These are phyloP conservation scores for Ibidorhyncha struthersii DNA, from an alignment of 2,113 vertebrate species.

Conservation along the genomic window DNA sequence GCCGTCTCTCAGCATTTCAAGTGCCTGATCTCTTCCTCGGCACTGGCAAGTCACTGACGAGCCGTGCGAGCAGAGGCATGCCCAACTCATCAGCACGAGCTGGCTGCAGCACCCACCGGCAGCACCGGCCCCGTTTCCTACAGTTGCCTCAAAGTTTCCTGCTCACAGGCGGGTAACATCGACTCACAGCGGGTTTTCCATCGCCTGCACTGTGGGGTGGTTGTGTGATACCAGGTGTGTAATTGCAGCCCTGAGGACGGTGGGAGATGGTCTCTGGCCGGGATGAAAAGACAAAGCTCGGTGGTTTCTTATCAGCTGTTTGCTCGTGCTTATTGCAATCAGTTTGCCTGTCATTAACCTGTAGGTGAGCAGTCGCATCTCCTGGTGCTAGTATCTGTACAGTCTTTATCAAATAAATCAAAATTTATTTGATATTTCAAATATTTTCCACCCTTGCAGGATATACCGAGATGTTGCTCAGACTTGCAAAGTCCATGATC, in stretches of 20 bases:
- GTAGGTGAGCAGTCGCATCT: neutral
- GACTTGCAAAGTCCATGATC: neutral
- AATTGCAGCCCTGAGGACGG: neutral
- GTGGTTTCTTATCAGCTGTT: neutral
- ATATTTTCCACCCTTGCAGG: neutral
- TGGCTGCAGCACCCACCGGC: neutral
- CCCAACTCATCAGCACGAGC: accelerated
- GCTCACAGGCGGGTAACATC: neutral
- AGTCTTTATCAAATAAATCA: neutral
- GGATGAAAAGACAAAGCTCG: neutral
- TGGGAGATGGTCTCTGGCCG: neutral
- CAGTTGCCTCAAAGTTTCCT: neutral
- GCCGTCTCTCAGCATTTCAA: neutral
- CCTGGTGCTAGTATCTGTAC: neutral
- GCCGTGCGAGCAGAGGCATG: accelerated
- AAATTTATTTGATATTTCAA: neutral
- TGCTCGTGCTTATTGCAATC: neutral
- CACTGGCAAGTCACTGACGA: too few relatives aligned
- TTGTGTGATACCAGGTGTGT: neutral
- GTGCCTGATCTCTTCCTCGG: neutral
- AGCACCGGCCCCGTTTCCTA: accelerated
- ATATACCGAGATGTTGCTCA: neutral
- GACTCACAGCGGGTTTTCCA: accelerated
- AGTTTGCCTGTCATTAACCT: neutral
- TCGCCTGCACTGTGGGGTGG: accelerated